phyloP scores from a whole-genome alignment of 2,113 vertebrate species.

The Crypturellus undulatus region DNA sequence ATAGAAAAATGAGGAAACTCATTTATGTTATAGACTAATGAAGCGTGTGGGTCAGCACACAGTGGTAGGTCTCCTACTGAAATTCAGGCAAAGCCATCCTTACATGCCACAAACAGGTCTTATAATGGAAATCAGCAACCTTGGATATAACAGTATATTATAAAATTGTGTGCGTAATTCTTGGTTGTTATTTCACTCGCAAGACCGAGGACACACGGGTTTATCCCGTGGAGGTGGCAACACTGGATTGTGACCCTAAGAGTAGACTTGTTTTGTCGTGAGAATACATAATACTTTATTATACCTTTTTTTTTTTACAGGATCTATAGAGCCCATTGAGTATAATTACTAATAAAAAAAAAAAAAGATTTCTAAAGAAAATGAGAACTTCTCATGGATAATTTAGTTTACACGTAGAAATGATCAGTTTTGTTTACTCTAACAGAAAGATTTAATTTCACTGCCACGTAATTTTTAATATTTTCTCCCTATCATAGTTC shows the following conservation, averaged over 20 bases:
- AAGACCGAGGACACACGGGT: background rate
- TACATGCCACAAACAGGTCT: background rate
- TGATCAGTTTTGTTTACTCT: background rate
- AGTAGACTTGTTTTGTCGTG: background rate
- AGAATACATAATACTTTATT: background rate
- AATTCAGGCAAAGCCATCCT: background rate
- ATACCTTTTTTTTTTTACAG: background rate
- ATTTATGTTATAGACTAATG: background rate
- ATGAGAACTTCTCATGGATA: background rate
- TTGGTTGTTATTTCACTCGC: background rate
- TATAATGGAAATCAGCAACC: background rate
- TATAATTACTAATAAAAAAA: background rate
- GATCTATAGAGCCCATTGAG: background rate
- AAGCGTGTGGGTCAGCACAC: background rate
- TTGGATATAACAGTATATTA: background rate
- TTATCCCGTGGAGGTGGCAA: background rate
- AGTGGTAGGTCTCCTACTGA: background rate
- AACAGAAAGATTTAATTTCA: slow-evolving; percentile 24
- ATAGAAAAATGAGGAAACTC: background rate
- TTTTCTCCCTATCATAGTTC: background rate
- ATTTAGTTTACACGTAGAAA: background rate
- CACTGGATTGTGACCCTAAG: background rate
- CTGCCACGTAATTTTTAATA: background rate
- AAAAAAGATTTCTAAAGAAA: background rate
- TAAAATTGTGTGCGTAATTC: background rate